Evolutionary conservation across 2,113 vertebrate species (phyloP).

Genomic region (Austrofundulus limnaeus): DNA sequence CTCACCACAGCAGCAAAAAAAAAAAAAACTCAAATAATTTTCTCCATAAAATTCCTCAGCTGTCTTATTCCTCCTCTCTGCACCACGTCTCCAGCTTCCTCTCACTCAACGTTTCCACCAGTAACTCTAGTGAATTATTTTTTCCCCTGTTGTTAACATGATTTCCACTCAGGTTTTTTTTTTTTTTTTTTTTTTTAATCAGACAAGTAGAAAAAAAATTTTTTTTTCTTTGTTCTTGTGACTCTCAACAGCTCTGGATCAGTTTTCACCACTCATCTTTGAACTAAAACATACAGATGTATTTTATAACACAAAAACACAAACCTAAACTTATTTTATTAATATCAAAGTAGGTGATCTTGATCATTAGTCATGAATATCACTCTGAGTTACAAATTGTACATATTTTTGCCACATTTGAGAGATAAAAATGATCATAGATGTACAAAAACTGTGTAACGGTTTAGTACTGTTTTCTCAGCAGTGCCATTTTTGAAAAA

Average conservation of each 20-base stretch:
- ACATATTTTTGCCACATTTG: too few species aligned
- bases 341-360: too few species aligned
- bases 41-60: conserved; percentile 45
- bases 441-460: too few species aligned
- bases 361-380: too few species aligned
- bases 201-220: conserved; percentile 39
- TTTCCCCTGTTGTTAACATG: conserved; percentile 28
- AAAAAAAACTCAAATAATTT: conserved; percentile 21
- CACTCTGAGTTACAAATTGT: too few species aligned
- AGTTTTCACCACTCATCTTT: neutral
- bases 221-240: conserved; percentile 31
- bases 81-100: neutral
- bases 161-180: conserved; percentile 3
- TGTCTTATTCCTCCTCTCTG: conserved; percentile 6
- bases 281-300: conserved; percentile 1
- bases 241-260: conserved; percentile 11
- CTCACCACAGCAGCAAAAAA: conserved; percentile 35
- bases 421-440: too few species aligned
- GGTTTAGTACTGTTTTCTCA: too few species aligned
- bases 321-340: too few species aligned
- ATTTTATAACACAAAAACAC: neutral
- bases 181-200: neutral
- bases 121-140: conserved; percentile 26
- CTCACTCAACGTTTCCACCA: neutral
- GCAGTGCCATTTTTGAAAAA: too few species aligned